Evolutionary conservation across 1,140 invertebrate species (phyloP).

Genomic region (Thrips palmi): DNA sequence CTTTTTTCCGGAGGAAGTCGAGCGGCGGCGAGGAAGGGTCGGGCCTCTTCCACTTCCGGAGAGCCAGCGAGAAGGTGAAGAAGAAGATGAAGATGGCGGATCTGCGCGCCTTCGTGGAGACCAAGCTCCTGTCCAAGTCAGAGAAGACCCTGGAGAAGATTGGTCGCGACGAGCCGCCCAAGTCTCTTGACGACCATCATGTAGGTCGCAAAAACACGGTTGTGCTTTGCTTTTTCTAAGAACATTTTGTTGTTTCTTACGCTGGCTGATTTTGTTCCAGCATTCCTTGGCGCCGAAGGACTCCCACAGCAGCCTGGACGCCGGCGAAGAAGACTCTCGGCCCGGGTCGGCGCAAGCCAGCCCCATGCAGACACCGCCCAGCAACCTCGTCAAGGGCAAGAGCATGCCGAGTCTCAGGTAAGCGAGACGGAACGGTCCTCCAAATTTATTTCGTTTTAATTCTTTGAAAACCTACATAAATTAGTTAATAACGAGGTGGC

Average conservation of each 20-base stretch:
- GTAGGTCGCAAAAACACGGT: conserved; percentile 23
- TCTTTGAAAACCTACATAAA: no score
- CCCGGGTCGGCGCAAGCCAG: conserved; percentile 22
- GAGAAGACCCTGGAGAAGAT: conserved; percentile 81
- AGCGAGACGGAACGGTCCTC: no score
- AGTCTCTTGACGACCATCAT: conserved; percentile 31
- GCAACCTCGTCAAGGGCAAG: conserved; percentile 76
- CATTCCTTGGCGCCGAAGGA: conserved; percentile 29
- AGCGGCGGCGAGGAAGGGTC: conserved; percentile 28
- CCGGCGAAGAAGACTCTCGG: conserved; percentile 40
- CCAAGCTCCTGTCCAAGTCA: conserved; percentile 74
- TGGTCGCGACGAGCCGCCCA: conserved; percentile 47
- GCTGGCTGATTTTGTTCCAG: conserved; percentile 4
- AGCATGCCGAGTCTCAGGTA: conserved; percentile 90
- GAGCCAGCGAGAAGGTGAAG: conserved; percentile 54
- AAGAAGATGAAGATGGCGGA: conserved; percentile 80
- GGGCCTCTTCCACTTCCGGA: conserved; percentile 38
- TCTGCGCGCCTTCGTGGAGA: conserved; percentile 75
- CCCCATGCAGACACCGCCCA: conserved; percentile 23
- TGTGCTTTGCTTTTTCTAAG: conserved; percentile 1
- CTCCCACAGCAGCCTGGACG: conserved; percentile 58
- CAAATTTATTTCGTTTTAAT: no score
- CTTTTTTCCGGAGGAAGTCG: conserved; percentile 21
- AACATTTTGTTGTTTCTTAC: background rate
- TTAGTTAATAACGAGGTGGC: no score